Evolutionary conservation across 2,113 vertebrate genomes (phyloP), one percentile per base, ranked within the genome.

Genomic region (Anoplopoma fimbria): DNA sequence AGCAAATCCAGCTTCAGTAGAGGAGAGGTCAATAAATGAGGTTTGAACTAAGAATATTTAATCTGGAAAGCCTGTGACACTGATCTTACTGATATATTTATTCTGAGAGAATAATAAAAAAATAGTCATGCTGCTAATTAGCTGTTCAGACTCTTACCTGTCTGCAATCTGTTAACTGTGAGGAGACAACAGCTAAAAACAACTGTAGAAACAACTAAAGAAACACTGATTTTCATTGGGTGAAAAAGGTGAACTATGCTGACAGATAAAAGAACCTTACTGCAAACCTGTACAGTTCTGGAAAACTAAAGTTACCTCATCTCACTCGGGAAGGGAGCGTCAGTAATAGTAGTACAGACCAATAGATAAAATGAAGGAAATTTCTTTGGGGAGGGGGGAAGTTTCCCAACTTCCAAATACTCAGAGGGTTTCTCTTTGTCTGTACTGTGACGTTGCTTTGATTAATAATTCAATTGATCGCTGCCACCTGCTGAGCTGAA

Each of bases 11-110:
- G 19, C n/a, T 6, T 49, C 51, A 60, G 51, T 8, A 67, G 71
- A 36, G n/a, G 47, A 51, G 36, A 38, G 23, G 33, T 47, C 15
- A 51, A 45, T n/a, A 23, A 60, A 36, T 21, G 47, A 60, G 36
- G 49, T 25, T n/a, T 40, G 2, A 57, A 31, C 19, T 33, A 1
- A 27, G 4, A 45, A 36, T 9, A 36, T 47, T 42, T 17, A 4
- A 85, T 79, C 65, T 79, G 77, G 69, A 84, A 70, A 75, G 51
- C 19, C 27, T 36, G 49, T 33, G 36, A 74, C 23, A 25, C 21
- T 55, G 9, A 31, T 65, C 38, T 69, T 58, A 12, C 34, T 40
- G 8, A 47, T 60, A 71, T 53, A 34, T 70, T 45, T 72, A 27
- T 72, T 76, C 5, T 55, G 21, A 29, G 25, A 25, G 9, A 31